Base-by-base conservation (phyloP, 2,888 invertebrate genomes). In the Calameuta pallipes region DNA sequence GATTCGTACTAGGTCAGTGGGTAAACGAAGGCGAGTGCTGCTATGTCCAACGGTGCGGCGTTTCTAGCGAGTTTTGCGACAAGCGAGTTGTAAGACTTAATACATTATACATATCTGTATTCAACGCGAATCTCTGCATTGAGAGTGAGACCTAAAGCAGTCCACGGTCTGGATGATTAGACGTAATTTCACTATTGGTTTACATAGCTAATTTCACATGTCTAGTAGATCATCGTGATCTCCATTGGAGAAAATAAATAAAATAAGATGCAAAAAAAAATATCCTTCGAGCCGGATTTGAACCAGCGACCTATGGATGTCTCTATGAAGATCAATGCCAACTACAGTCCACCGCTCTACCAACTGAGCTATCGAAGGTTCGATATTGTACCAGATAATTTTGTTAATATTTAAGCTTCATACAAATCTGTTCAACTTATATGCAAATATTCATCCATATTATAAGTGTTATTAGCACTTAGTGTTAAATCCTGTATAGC, bases 301-400 rank as follows among this genome's bases (percentile, higher is more conserved):
- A 91, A 91, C 90, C 90, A 91, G 90, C 90, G 90, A 91, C 90
- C 90, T 91, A 91, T 91, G 90, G 90, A 91, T 91, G 11, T 83
- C 90, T 81, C 78, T 75, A n/a, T 71, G 71, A 71, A 56, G 23
- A 71, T 71, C 71, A 33, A 34, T 71, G 71, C 71, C 71, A 71
- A 91, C 91, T 91, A 91, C 91, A 91, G 91, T 91, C 91, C 91
- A 91, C 91, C 91, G 91, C 91, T 91, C 91, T 91, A 91, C 91
- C 91, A 91, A 91, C 91, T 91, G 91, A 91, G 90, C 91, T 91
- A 91, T 91, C 91, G 91, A 91, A 91, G 41, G 41, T 41, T 23
- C 6, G 41, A 0, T 41, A 23, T 2, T 6, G 6, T 41, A 1
- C 6, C 6, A 41, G 0, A 0, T 41, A 41, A 41, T 41, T 41